Evolutionary conservation across 2,797 vertebrate species (phyloP).

Genomic region (Emydoidea blandingii): DNA sequence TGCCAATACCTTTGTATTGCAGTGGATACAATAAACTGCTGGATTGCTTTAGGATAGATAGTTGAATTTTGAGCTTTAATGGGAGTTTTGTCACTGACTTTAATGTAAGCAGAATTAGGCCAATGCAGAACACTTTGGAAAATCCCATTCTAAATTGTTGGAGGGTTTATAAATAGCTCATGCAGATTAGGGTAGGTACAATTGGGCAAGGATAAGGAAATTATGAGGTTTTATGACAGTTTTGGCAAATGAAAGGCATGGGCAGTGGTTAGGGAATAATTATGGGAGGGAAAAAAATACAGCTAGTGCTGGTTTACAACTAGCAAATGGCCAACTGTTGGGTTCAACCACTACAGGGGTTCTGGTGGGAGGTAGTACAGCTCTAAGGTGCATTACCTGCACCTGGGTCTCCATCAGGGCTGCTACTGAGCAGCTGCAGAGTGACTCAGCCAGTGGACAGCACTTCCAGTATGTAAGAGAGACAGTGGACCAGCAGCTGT

Average conservation of each 20-base stretch:
- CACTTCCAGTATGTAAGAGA: neutral
- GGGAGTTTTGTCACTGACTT: neutral
- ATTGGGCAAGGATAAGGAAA: neutral
- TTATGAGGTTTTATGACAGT: neutral
- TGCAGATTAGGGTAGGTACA: neutral
- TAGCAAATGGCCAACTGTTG: neutral
- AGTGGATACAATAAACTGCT: neutral
- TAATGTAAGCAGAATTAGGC: neutral
- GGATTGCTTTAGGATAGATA: neutral
- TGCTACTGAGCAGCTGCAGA: neutral
- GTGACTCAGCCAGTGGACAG: neutral
- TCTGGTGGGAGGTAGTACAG: no score
- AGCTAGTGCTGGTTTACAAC: neutral
- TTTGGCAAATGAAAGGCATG: neutral
- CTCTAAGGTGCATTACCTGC: neutral
- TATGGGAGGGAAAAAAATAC: neutral
- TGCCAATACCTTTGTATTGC: neutral
- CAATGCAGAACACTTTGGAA: neutral
- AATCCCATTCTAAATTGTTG: neutral
- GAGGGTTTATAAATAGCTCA: neutral
- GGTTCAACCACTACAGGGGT: neutral
- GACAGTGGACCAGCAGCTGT: neutral
- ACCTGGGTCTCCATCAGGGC: neutral
- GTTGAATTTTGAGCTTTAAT: neutral
- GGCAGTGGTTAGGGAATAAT: neutral